Conservation (phyloP, 2,113 vertebrate genomes). For the Cochlearius cochlearius region DNA sequence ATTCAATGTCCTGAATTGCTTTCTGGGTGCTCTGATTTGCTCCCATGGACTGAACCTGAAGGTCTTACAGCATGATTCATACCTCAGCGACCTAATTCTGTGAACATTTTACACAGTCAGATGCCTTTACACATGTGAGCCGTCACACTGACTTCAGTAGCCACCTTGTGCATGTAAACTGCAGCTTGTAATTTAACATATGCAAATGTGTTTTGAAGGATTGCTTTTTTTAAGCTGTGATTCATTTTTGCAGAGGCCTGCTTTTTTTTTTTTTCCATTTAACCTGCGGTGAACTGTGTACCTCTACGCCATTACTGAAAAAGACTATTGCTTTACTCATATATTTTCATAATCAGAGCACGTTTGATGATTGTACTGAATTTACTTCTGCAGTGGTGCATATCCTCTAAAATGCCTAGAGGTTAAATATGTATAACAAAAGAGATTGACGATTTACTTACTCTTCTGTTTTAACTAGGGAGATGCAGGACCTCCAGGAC, state of each 20-base stretch:
- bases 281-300: background rate
- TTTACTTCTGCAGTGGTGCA: background rate
- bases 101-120: background rate
- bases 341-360: background rate
- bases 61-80: background rate
- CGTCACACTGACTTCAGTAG: background rate
- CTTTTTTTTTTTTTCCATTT: background rate
- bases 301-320: background rate
- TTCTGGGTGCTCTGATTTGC: background rate
- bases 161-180: background rate
- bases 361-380: background rate
- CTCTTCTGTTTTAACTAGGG: conserved; percentile 67
- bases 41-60: background rate
- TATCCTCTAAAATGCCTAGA: background rate
- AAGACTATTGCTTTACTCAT: background rate
- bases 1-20: background rate
- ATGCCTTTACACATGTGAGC: background rate
- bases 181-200: background rate
- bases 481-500: conserved; percentile 76
- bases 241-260: background rate
- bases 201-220: background rate
- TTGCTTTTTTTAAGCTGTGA: background rate
- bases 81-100: background rate
- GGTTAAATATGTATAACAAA: background rate
- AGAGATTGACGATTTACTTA: background rate